A percentile compares a stretch with the other conserved stretches of the same genome.
Conservation (phyloP, 2,797 vertebrate genomes). For the Hippopotamyrus pictus region DNA sequence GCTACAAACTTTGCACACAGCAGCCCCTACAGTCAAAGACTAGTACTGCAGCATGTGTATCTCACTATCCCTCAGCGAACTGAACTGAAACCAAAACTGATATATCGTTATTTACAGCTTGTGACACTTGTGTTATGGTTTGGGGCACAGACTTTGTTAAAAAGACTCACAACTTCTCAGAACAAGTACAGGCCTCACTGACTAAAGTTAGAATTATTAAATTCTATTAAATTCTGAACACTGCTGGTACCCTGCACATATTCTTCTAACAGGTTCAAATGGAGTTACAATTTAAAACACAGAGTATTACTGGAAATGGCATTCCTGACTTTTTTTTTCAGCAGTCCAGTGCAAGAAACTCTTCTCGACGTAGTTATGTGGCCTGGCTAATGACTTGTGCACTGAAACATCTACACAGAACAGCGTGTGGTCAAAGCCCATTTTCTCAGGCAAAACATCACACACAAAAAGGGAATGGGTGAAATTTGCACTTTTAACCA, state of each 20-base stretch:
- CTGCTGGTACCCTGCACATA: background rate
- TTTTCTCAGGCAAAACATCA: background rate
- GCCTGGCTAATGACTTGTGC: background rate
- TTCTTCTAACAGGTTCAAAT: background rate
- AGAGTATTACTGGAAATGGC: background rate
- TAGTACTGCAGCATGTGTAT: slow-evolving; percentile 24
- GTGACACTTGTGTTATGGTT: background rate
- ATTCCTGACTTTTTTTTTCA: background rate
- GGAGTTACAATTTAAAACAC: background rate
- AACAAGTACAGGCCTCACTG: background rate
- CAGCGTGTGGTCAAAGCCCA: background rate
- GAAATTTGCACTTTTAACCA: background rate
- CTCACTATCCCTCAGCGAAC: background rate
- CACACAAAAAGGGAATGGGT: background rate
- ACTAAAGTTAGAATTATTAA: too few species aligned
- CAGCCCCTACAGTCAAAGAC: slow-evolving; percentile 29
- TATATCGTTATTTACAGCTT: background rate
- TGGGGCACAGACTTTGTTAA: background rate
- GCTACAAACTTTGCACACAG: slow-evolving; percentile 28
- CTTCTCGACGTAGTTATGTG: background rate
- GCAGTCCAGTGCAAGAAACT: background rate
- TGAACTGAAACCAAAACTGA: background rate
- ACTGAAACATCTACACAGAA: background rate
- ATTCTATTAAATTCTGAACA: background rate
- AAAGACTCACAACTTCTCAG: background rate